phyloP scores from a whole-genome alignment of 1,140 invertebrate genomes.

The Camponotus floridanus region DNA sequence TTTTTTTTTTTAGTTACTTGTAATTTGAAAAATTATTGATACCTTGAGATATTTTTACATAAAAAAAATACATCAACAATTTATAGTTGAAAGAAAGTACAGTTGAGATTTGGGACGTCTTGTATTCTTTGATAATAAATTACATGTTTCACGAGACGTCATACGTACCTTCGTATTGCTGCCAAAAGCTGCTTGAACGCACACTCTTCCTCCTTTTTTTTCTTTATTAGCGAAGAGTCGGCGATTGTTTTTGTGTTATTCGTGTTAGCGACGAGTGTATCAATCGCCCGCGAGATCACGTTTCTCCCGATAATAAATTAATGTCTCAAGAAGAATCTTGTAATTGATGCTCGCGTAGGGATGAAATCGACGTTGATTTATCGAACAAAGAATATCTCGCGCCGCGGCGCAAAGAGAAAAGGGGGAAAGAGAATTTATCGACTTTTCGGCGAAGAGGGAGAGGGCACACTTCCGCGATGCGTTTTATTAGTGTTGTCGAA shows the following conservation, averaged over 20 bases:
- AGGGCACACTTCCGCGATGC: slow-evolving; percentile 31
- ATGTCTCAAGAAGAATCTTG: slow-evolving; percentile 79
- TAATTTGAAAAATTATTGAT: background rate
- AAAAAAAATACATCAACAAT: slow-evolving; percentile 8
- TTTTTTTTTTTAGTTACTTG: background rate
- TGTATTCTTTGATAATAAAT: slow-evolving; percentile 45
- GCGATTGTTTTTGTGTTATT: slow-evolving; percentile 69
- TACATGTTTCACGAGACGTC: slow-evolving; percentile 21
- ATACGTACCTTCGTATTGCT: slow-evolving; percentile 70
- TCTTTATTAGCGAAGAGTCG: slow-evolving; percentile 39
- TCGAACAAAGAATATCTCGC: slow-evolving; percentile 68
- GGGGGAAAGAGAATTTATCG: slow-evolving; percentile 65
- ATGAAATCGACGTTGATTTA: slow-evolving; percentile 83
- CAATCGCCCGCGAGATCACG: slow-evolving; percentile 76
- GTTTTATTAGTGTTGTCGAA: slow-evolving; percentile 49
- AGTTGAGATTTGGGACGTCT: slow-evolving; percentile 1
- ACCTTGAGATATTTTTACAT: background rate
- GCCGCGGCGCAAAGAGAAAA: slow-evolving; percentile 62
- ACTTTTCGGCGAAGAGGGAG: slow-evolving; percentile 62
- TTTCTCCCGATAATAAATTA: slow-evolving; percentile 81
- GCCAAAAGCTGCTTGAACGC: slow-evolving; percentile 70
- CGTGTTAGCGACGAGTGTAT: slow-evolving; percentile 60
- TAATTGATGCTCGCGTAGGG: slow-evolving; percentile 80
- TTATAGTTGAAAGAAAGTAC: background rate
- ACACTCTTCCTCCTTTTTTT: slow-evolving; percentile 8